Evolutionary conservation across 2,113 vertebrate genomes (phyloP).

Genomic region (Ia io): DNA sequence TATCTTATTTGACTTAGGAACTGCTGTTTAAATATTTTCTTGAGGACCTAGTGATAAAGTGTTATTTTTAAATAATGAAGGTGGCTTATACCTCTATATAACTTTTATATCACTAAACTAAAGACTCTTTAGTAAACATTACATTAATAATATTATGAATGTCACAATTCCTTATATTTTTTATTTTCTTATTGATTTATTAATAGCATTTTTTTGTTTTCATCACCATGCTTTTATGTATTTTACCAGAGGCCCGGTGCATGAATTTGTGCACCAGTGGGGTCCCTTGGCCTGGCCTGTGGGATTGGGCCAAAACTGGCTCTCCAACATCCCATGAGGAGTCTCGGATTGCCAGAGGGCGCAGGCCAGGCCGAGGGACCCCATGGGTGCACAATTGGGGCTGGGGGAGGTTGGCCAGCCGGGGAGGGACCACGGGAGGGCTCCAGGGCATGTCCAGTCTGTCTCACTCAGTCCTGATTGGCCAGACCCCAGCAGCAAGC

Average conservation of each 20-base stretch:
- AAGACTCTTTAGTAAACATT: conserved; percentile 8
- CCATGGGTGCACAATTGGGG: no score
- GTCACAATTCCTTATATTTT: neutral
- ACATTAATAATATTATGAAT: conserved; percentile 5
- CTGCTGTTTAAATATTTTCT: conserved; percentile 22
- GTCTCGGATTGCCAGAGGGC: no score
- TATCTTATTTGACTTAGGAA: conserved; percentile 15
- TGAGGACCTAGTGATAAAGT: neutral
- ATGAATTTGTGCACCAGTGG: no score
- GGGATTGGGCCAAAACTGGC: no score
- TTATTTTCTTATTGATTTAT: neutral
- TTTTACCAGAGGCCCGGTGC: neutral
- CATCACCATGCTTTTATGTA: neutral
- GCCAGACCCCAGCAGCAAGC: no score
- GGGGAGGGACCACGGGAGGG: no score
- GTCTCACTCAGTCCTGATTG: no score
- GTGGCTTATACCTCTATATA: neutral
- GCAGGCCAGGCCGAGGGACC: no score
- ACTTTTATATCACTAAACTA: neutral
- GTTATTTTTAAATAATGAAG: conserved; percentile 28
- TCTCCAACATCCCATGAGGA: no score
- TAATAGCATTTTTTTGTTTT: neutral
- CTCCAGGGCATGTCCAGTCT: no score
- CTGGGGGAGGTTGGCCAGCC: no score
- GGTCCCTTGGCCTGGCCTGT: no score